phyloP scores from a whole-genome alignment of 1,140 invertebrate genomes.

The Cherax quadricarinatus region DNA sequence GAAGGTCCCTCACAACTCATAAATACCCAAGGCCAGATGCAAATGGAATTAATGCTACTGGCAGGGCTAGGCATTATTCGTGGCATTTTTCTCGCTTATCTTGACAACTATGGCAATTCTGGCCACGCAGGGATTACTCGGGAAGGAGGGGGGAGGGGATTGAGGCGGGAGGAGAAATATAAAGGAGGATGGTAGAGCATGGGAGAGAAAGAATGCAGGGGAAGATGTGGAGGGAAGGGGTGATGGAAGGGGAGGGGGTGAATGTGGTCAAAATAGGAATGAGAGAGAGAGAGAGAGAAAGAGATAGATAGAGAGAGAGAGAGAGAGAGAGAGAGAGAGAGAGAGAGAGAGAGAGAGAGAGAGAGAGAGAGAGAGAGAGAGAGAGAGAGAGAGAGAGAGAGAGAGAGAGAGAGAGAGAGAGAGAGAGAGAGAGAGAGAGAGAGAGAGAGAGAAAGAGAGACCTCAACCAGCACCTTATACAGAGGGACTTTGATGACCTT shows the following conservation, averaged over 20 bases:
- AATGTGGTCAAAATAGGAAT: background rate
- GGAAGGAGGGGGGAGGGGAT: background rate
- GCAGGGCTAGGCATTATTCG: background rate
- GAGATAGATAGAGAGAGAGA: background rate
- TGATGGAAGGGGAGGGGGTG: background rate
- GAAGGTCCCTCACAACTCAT: background rate
- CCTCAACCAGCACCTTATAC: background rate
- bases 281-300: background rate
- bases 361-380: background rate
- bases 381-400: background rate
- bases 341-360: too few species aligned
- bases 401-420: background rate
- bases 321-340: background rate
- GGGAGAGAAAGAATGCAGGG: background rate
- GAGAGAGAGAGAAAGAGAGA: background rate
- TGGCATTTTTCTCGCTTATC: conserved; percentile 34
- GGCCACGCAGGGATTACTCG: background rate
- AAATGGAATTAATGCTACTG: conserved; percentile 7
- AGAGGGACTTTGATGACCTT: too few species aligned
- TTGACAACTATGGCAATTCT: conserved; percentile 26
- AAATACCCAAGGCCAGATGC: conserved; percentile 10
- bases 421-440: background rate
- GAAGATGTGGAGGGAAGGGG: background rate
- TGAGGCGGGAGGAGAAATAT: background rate
- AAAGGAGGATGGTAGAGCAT: background rate